These are phyloP conservation scores for Andrena haemorrhoa DNA, from an alignment of 2,888 invertebrate genomes.

Conservation along the genomic window DNA sequence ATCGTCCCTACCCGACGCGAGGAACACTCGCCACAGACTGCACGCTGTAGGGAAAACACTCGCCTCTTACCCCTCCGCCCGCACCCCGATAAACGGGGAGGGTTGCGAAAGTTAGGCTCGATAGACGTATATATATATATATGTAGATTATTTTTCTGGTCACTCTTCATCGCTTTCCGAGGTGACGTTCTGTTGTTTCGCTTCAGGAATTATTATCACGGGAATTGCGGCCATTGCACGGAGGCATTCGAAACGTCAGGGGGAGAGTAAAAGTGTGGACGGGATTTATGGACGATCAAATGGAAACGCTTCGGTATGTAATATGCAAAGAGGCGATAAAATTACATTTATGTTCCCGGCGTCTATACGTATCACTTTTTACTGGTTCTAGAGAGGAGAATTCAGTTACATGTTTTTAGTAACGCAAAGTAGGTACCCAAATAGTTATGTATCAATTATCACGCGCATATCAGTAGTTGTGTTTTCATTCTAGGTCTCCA, in stretches of 20 bases:
- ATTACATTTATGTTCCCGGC: conserved; percentile 17
- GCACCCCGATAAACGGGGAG: background rate
- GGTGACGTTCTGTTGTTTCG: conserved; percentile 51
- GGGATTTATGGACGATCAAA: conserved; percentile 50
- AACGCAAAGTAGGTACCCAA: background rate
- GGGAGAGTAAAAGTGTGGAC: conserved; percentile 38
- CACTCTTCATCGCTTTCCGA: conserved; percentile 46
- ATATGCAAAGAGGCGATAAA: conserved; percentile 48
- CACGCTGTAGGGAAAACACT: conserved; percentile 41
- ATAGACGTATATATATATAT: conserved; percentile 10
- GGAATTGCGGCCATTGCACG: conserved; percentile 25
- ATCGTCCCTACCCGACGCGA: conserved; percentile 66
- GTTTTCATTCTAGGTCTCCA: too few species aligned
- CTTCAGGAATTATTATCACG: conserved; percentile 46
- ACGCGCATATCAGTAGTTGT: too few species aligned
- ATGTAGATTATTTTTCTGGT: conserved; percentile 21
- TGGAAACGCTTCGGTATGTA: conserved; percentile 42
- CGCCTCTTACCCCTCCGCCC: conserved; percentile 15
- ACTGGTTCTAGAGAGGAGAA: background rate
- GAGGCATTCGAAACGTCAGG: conserved; percentile 40
- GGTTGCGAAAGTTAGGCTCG: conserved; percentile 42
- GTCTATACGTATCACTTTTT: conserved; percentile 26
- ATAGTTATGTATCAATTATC: too few species aligned
- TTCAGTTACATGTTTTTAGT: background rate
- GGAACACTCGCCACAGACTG: conserved; percentile 52